A percentile compares a stretch with the other conserved stretches of the same genome.
These are phyloP conservation scores for Propsilocerus akamusi DNA, from an alignment of 1,140 invertebrate genomes.

Conservation along the genomic window DNA sequence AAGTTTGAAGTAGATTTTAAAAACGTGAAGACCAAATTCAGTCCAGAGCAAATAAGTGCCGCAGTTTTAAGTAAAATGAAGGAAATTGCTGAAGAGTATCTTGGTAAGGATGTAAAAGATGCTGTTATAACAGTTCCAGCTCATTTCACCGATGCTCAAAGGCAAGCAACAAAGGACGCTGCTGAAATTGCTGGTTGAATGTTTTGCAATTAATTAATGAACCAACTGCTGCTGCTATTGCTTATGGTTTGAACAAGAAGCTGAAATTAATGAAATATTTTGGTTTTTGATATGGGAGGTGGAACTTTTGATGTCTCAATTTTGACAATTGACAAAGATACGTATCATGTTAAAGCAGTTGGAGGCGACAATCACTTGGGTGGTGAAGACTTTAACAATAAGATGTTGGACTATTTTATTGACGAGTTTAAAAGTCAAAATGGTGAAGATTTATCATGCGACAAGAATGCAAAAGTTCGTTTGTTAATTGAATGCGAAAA, in stretches of 20 bases:
- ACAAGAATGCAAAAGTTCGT: constrained; percentile 36
- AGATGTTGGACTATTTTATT: constrained; percentile 27
- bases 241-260: constrained; percentile 34
- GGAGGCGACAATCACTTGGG: constrained; percentile 35
- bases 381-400: constrained; percentile 48
- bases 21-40: constrained; percentile 25
- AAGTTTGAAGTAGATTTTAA: constrained; percentile 19
- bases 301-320: constrained; percentile 64
- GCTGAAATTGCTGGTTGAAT: constrained; percentile 29
- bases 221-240: constrained; percentile 34
- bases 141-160: constrained; percentile 23
- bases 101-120: constrained; percentile 1
- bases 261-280: constrained; percentile 25
- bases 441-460: constrained; percentile 35
- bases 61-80: constrained; percentile 9
- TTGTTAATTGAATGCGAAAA: constrained; percentile 28
- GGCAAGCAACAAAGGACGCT: constrained; percentile 27
- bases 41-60: constrained; percentile 29
- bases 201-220: constrained; percentile 36
- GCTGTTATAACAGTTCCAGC: constrained; percentile 20
- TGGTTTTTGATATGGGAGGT: too few species aligned
- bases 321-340: constrained; percentile 53
- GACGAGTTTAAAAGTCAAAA: constrained; percentile 44
- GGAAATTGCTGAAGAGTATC: constrained; percentile 24
- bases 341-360: too few species aligned